Conservation (phyloP, 2,888 invertebrate genomes). For the Conomelus anceps region DNA sequence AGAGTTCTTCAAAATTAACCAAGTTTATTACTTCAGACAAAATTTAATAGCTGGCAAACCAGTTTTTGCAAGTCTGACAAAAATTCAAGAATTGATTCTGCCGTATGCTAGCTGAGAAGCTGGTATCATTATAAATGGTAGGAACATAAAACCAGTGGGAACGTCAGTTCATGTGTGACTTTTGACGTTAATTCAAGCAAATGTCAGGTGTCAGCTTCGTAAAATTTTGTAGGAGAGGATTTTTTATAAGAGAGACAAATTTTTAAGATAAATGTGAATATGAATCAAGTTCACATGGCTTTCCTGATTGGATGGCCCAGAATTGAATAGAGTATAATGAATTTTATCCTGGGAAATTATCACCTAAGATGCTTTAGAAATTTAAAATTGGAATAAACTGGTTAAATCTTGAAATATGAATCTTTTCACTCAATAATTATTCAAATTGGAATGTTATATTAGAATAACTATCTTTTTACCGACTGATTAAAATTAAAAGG, state of each 20-base stretch:
- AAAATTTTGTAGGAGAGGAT: not conserved
- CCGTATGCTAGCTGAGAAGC: too few relatives aligned
- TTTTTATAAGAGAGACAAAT: too few relatives aligned
- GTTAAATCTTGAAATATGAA: too few relatives aligned
- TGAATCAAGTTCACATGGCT: not conserved
- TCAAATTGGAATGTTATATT: too few relatives aligned
- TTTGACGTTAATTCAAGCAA: not conserved
- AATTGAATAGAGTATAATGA: too few relatives aligned
- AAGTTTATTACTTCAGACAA: not conserved
- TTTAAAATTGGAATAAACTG: too few relatives aligned
- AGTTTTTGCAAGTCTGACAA: not conserved
- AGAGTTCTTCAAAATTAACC: not conserved
- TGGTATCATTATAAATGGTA: not conserved
- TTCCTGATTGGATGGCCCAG: not conserved
- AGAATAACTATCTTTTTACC: too few relatives aligned
- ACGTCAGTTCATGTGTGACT: not conserved
- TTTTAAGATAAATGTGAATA: not conserved
- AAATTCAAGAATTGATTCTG: not conserved
- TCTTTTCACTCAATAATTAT: too few relatives aligned
- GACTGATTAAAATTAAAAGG: too few relatives aligned
- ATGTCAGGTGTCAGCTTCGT: not conserved
- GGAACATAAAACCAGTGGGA: not conserved
- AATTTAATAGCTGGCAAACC: too few relatives aligned
- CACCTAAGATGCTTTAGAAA: too few relatives aligned
- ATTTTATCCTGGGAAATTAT: too few relatives aligned